Evolutionary conservation across 2,113 vertebrate species (phyloP), one percentile per base, ranked within the genome.

Genomic region (Notechis scutatus): DNA sequence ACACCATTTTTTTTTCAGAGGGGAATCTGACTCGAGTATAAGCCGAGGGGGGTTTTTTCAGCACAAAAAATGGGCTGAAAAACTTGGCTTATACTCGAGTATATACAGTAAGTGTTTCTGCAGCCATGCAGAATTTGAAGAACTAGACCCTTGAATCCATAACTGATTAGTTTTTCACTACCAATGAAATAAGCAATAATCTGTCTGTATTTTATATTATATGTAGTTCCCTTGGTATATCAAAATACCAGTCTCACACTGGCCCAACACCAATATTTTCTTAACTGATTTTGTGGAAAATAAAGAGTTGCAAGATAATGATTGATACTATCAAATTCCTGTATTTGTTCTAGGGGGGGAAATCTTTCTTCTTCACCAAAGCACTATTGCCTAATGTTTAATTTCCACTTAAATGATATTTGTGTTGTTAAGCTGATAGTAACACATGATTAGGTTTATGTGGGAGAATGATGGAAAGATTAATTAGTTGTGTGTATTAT

Each of bases 281-380:
- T 54, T n/a, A 87, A 85, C 85, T 87, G 42, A 92, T 87, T 92
- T 92, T 87, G 26, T 89, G 52, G 56, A 64, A 89, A 74, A 39
- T 54, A 89, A 56, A 88, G 39, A 89, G 39, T 26, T 52, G 24
- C 42, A 50, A 69, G 39, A 52, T 29, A 45, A n/a, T 24, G 59
- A 57, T 15, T 39, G 39, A 18, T 92, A 39, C 39, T 85, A 15
- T 89, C 87, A 56, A 64, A 85, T 47, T n/a, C 39, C 57, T 85
- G 57, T 45, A 56, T 92, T 89, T 89, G 34, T n/a, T 24, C 2
- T 18, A 24, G 54, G 85, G 26, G 26, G 4, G 55, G 15, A 81
- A 18, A 52, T 5, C 52, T 23, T 47, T 26, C 10, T 88, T 50
- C 54, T 92, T 9, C 26, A 88, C 56, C 57, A 64, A 42, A 88